Conservation (phyloP, 1,140 invertebrate genomes). For the Neocloeon triangulifer region DNA sequence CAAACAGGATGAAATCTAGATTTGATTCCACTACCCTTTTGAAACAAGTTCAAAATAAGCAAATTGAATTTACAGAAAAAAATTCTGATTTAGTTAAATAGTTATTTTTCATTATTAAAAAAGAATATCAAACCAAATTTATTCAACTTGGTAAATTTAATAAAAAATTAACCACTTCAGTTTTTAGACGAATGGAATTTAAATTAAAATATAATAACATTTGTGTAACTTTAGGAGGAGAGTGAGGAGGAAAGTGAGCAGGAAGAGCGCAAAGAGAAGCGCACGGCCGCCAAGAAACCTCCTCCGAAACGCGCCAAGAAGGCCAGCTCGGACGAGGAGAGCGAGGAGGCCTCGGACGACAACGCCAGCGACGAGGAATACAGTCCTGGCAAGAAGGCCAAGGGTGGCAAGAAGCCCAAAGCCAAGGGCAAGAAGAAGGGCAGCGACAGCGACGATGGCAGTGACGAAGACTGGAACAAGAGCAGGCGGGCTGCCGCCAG, state of each 20-base stretch:
- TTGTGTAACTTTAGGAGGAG: too few species aligned
- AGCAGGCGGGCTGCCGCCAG: constrained; percentile 26
- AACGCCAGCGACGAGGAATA: constrained; percentile 44
- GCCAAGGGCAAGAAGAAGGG: constrained; percentile 31
- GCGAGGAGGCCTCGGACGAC: constrained; percentile 26
- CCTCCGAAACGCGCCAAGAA: constrained; percentile 29
- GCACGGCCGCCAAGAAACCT: constrained; percentile 26
- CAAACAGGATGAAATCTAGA: too few species aligned
- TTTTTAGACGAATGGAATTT: too few species aligned
- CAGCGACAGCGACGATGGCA: constrained; percentile 49
- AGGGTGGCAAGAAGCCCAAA: constrained; percentile 11
- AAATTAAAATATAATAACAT: too few species aligned
- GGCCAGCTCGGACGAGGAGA: constrained; percentile 30
- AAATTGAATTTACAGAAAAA: too few species aligned
- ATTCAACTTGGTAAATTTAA: too few species aligned
- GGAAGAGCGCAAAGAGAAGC: constrained; percentile 31
- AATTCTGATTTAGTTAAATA: too few species aligned
- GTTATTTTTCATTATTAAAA: too few species aligned
- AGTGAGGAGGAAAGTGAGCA: constrained; percentile 20
- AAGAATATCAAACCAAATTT: too few species aligned
- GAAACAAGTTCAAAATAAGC: too few species aligned
- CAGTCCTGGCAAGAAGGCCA: constrained; percentile 31
- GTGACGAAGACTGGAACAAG: constrained; percentile 56
- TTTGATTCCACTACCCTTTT: too few species aligned
- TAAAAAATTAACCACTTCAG: too few species aligned